Percentiles rank a stretch among this genome's conserved stretches.
phyloP scores from a whole-genome alignment of 2,797 vertebrate species.

The Chrosomus eos region DNA sequence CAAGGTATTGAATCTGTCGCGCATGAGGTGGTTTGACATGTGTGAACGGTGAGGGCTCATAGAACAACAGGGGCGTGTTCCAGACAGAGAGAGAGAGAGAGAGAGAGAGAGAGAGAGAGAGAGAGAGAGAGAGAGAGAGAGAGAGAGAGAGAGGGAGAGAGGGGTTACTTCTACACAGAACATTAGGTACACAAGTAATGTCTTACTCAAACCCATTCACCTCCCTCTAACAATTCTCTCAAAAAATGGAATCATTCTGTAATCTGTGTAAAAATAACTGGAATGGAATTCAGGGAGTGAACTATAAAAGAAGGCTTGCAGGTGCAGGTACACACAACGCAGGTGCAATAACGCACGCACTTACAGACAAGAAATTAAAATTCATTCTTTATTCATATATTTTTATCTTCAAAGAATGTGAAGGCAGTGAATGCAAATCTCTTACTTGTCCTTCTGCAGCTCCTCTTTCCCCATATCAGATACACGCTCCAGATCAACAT shows the following conservation, averaged over 20 bases:
- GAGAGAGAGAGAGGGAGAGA: too few species aligned
- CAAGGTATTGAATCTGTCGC: too few species aligned
- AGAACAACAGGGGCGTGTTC: too few species aligned
- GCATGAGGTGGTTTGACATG: rapidly evolving
- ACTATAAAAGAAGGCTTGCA: too few species aligned
- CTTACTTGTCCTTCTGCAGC: neutral
- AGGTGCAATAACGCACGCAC: neutral
- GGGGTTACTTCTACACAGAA: neutral
- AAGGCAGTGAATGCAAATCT: neutral
- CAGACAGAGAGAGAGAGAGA: too few species aligned
- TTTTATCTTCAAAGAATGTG: neutral
- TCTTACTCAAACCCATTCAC: neutral
- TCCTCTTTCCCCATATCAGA: neutral
- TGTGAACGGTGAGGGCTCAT: too few species aligned
- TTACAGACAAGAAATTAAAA: neutral
- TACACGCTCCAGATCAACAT: neutral
- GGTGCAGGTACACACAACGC: too few species aligned
- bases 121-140: too few species aligned
- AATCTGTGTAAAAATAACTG: neutral
- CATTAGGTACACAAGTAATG: neutral
- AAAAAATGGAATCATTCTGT: neutral
- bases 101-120: too few species aligned
- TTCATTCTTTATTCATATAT: neutral
- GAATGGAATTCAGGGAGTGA: too few species aligned
- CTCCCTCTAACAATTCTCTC: neutral